phyloP scores from a whole-genome alignment of 2,888 invertebrate genomes.

The Trachelus stipa region DNA sequence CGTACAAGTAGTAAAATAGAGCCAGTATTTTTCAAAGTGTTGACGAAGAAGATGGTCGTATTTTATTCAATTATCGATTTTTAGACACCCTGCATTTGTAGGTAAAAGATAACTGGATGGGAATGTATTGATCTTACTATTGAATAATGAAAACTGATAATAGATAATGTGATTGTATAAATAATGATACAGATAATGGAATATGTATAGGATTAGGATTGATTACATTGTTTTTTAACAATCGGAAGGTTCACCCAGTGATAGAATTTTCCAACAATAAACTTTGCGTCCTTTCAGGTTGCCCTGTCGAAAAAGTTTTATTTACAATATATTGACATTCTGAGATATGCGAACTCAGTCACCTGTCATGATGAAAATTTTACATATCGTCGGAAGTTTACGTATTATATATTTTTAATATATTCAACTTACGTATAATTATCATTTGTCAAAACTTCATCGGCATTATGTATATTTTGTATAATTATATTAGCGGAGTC shows the following conservation, averaged over 20 bases:
- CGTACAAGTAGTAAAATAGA: not conserved
- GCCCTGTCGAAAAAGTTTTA: conserved; percentile 47
- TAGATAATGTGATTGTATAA: no score
- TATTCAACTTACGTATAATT: conserved; percentile 40
- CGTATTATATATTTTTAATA: conserved; percentile 47
- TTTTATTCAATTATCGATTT: not conserved
- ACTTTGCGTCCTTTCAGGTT: not conserved
- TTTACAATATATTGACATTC: conserved; percentile 56
- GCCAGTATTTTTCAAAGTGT: not conserved
- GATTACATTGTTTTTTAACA: no score
- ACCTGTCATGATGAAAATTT: conserved; percentile 45
- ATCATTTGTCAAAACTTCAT: conserved; percentile 4
- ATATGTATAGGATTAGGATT: no score
- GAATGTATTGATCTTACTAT: not conserved
- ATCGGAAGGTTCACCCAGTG: no score
- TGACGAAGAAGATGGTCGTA: not conserved
- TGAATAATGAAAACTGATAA: not conserved
- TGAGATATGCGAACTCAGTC: conserved; percentile 45
- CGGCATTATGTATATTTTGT: not conserved
- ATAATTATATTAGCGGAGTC: not conserved
- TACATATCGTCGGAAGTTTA: conserved; percentile 35
- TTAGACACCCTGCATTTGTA: not conserved
- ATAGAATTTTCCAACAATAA: no score
- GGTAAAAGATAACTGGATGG: not conserved
- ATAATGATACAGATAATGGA: no score